These are phyloP conservation scores for Harpalus rufipes DNA, from an alignment of 2,888 invertebrate genomes.

Conservation along the genomic window DNA sequence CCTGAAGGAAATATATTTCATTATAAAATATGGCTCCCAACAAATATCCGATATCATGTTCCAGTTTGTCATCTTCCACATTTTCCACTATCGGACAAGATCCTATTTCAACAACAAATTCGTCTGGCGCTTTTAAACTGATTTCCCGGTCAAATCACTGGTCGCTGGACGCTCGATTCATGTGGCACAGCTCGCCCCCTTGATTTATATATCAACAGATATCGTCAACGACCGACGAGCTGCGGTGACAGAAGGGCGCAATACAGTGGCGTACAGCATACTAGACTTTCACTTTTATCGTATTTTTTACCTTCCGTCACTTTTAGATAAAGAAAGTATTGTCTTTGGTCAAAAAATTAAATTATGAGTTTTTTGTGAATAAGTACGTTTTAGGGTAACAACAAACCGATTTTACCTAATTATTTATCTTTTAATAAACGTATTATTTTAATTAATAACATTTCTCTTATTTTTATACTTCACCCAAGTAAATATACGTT, in stretches of 20 bases:
- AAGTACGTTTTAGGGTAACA: no score
- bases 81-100: constrained; percentile 40
- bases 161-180: not conserved
- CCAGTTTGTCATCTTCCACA: constrained; percentile 29
- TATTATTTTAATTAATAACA: no score
- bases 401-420: no score
- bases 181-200: not conserved
- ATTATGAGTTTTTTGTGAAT: no score
- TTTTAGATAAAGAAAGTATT: no score
- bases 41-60: constrained; percentile 46
- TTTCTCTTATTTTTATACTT: no score
- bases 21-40: constrained; percentile 7
- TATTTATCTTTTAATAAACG: no score
- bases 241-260: constrained; percentile 9
- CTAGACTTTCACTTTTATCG: not conserved
- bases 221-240: constrained; percentile 9
- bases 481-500: no score
- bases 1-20: constrained; percentile 6
- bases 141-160: constrained; percentile 48
- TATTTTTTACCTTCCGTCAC: no score
- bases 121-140: constrained; percentile 41
- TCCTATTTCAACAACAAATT: constrained; percentile 41
- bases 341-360: no score
- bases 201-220: constrained; percentile 53
- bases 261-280: constrained; percentile 3